Evolutionary conservation across 2,888 invertebrate species (phyloP).

Genomic region (Tachina grossa): DNA sequence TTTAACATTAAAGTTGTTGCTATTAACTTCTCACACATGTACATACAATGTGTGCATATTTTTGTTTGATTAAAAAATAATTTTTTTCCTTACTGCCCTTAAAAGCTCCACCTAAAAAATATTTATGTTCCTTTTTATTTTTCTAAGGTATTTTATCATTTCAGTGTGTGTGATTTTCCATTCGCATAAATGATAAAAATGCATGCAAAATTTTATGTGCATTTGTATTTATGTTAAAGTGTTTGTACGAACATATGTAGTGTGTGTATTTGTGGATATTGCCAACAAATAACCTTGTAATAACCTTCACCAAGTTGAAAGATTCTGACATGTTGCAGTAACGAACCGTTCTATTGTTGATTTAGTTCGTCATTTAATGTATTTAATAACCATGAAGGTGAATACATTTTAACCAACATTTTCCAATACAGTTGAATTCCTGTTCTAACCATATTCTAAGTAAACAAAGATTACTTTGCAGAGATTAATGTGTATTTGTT

Average conservation of each 20-base stretch:
- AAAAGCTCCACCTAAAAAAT: not conserved
- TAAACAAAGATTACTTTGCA: not conserved
- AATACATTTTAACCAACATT: not conserved
- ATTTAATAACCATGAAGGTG: slow-evolving; percentile 21
- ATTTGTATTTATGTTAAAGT: not conserved
- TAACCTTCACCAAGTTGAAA: slow-evolving; percentile 38
- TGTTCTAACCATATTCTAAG: not conserved
- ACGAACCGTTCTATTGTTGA: slow-evolving; percentile 6
- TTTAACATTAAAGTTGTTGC: not conserved
- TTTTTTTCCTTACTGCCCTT: not conserved
- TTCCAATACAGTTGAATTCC: not conserved
- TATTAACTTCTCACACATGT: not conserved
- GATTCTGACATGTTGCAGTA: not conserved
- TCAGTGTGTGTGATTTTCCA: not conserved
- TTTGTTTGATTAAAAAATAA: not conserved
- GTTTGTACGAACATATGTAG: not conserved
- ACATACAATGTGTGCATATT: not conserved
- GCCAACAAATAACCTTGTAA: slow-evolving; percentile 35
- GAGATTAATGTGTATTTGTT: too few relatives aligned
- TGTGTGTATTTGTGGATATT: not conserved
- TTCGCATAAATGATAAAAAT: not conserved
- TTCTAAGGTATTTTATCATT: not conserved
- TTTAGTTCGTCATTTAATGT: not conserved
- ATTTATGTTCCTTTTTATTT: not conserved
- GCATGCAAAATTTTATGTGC: slow-evolving; percentile 18